Evolutionary conservation across 2,888 invertebrate genomes (phyloP), one percentile per base, ranked within the genome.

Genomic region (Drosophila mulleri): DNA sequence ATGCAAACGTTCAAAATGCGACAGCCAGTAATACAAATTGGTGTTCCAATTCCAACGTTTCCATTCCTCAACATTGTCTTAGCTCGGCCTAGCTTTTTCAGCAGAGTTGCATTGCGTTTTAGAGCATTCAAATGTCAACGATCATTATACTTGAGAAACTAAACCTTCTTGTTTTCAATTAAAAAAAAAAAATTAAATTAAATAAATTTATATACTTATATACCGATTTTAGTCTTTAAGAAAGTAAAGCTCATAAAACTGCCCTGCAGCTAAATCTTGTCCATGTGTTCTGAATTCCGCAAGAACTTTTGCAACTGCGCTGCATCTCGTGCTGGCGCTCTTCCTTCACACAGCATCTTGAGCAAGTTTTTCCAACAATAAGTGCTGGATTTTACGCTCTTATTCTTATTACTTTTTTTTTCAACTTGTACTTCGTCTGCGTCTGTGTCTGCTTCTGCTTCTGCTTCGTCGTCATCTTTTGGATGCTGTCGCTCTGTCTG

Each of bases 301-400:
- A 39, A 37, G 53, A 57, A 65, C 14, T 69, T 70, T 56, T 35
- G n/a, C 42, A 69, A 56, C 48, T 44, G 23, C 23, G n/a, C 23
- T 50, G 29, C 42, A 59, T 32, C 69, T 59, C 14, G 45, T 23
- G 53, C 58, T 47, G 53, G 48, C 29, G 48, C 7, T 32, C 18
- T 7, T 50, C 39, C 14, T 42, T 48, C 42, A 16, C 29, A 26
- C 37, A 69, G 37, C 68, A 56, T 39, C 35, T 70, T 70, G 62
- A 45, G 26, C 16, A 69, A 70, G 54, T 68, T 66, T 50, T n/a
- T n/a, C 12, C 26, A 66, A 60, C 62, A 78, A 72, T 53, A 63
- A 63, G 73, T 60, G 67, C 47, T 54, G 54, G 47, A 63, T 78
- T 72, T 67, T 50, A 50, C 50, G 50, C 50, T 50, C 32, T 35